These are phyloP conservation scores for Muschampia plurimacula DNA, from an alignment of 2,888 invertebrate species.

Conservation along the genomic window DNA sequence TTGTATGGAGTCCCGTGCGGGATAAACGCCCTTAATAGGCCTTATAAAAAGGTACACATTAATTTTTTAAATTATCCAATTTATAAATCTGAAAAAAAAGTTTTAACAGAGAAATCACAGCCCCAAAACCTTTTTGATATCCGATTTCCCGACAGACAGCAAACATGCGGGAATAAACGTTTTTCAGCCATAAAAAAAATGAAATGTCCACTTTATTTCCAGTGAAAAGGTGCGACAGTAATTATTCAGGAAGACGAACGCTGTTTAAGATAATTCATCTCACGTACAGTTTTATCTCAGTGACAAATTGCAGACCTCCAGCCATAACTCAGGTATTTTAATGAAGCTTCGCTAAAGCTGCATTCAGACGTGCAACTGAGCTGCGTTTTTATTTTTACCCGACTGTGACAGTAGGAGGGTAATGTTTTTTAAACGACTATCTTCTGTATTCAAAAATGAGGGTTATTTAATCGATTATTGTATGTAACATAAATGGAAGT, in stretches of 20 bases:
- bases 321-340: conserved; percentile 66
- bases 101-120: too few relatives aligned
- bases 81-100: not conserved
- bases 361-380: conserved; percentile 3
- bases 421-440: too few relatives aligned
- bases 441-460: too few relatives aligned
- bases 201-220: conserved; percentile 54
- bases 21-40: too few relatives aligned
- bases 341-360: conserved; percentile 46
- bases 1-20: too few relatives aligned
- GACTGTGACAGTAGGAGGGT: too few relatives aligned
- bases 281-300: conserved; percentile 77
- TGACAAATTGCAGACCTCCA: conserved; percentile 76
- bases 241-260: conserved; percentile 79
- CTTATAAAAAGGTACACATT: too few relatives aligned
- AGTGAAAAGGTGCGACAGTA: conserved; percentile 60
- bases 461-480: too few relatives aligned
- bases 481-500: too few relatives aligned
- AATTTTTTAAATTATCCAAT: not conserved
- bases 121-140: not conserved
- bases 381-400: not conserved
- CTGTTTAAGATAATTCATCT: conserved; percentile 74
- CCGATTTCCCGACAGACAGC: conserved; percentile 1
- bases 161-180: conserved; percentile 22
- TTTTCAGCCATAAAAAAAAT: conserved; percentile 40